Evolutionary conservation across 2,113 vertebrate genomes (phyloP).

Genomic region (Thamnaconus septentrionalis): DNA sequence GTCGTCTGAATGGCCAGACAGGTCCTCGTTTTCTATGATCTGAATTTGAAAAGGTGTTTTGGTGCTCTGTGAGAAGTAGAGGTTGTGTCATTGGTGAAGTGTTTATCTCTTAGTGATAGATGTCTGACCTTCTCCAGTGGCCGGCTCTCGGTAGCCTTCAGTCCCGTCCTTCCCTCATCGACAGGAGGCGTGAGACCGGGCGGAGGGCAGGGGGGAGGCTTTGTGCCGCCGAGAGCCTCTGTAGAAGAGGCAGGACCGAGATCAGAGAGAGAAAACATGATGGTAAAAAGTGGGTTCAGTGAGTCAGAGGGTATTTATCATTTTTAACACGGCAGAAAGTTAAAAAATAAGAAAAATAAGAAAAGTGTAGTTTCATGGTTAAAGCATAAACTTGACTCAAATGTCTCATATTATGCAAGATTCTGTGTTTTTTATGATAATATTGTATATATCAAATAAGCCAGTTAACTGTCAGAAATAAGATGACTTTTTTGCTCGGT

Average conservation of each 20-base stretch:
- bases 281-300: neutral
- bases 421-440: no score
- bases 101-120: neutral
- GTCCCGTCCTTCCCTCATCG: constrained; percentile 59
- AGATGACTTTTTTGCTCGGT: no score
- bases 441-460: no score
- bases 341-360: neutral
- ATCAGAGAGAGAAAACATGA: constrained; percentile 33
- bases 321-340: neutral
- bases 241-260: neutral
- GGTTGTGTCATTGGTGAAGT: neutral
- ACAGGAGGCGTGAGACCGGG: constrained; percentile 68
- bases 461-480: no score
- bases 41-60: constrained; percentile 22
- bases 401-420: no score
- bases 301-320: neutral
- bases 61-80: neutral
- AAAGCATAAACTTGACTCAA: no score
- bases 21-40: constrained; percentile 77
- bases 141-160: constrained; percentile 64
- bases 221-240: constrained; percentile 47
- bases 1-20: constrained; percentile 51
- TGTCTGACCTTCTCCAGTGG: constrained; percentile 72
- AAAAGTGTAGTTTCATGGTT: no score
- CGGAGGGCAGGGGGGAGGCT: constrained; percentile 66